A percentile compares a stretch with the other conserved stretches of the same genome.
Evolutionary conservation across 2,797 vertebrate genomes (phyloP).

Genomic region (Sphenopsis melanotis): DNA sequence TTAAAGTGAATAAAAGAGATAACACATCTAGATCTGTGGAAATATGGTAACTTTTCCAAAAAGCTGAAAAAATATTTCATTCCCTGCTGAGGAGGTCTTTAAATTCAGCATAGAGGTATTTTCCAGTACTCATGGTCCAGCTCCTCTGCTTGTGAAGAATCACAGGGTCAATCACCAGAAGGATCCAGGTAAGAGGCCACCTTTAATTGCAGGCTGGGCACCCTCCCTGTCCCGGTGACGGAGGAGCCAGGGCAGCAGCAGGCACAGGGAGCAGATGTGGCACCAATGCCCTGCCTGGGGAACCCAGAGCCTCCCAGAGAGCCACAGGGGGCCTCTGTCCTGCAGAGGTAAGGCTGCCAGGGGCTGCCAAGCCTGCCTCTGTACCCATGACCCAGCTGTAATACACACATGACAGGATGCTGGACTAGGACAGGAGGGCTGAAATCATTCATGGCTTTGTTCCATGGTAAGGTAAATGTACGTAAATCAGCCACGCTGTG

Average conservation of each 20-base stretch:
- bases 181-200: background rate
- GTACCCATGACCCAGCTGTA: background rate
- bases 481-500: accelerated
- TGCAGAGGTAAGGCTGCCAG: background rate
- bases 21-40: background rate
- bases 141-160: background rate
- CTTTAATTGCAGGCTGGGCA: background rate
- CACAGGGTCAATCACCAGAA: accelerated
- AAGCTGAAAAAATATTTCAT: background rate
- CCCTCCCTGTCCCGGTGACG: background rate
- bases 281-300: background rate
- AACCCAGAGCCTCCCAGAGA: background rate
- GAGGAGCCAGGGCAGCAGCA: background rate
- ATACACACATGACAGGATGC: background rate
- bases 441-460: background rate
- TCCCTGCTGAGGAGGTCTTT: background rate
- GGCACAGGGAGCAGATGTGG: accelerated
- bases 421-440: background rate
- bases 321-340: background rate
- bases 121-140: background rate
- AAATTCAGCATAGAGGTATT: background rate
- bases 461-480: background rate
- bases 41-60: background rate
- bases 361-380: background rate
- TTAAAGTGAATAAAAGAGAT: background rate